Percentiles rank a stretch among this genome's conserved stretches.
Conservation (phyloP, 2,888 invertebrate genomes). For the Limnephilus marmoratus region DNA sequence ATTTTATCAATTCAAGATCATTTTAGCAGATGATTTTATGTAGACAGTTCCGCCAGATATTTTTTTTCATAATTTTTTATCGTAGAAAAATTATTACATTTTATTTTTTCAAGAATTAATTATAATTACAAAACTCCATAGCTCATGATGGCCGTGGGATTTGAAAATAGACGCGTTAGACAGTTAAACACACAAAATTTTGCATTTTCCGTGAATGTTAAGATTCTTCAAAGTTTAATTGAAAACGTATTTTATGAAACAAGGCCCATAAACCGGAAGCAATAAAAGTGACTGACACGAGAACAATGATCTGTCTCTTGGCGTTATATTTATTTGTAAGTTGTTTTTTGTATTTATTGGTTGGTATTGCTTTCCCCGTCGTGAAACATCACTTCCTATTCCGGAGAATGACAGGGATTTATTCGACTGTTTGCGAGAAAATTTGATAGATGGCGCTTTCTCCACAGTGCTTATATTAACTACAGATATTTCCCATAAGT, state of each 20-base stretch:
- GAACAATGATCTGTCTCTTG: constrained; percentile 59
- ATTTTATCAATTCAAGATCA: too few relatives aligned
- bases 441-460: constrained; percentile 22
- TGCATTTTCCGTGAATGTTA: too few relatives aligned
- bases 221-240: too few relatives aligned
- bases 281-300: constrained; percentile 63
- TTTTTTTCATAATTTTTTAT: too few relatives aligned
- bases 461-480: neutral
- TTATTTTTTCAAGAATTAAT: too few relatives aligned
- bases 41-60: too few relatives aligned
- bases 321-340: constrained; percentile 46
- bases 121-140: too few relatives aligned
- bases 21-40: too few relatives aligned
- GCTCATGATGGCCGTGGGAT: too few relatives aligned
- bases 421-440: neutral
- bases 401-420: constrained; percentile 47
- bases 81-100: too few relatives aligned
- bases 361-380: neutral
- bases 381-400: constrained; percentile 48
- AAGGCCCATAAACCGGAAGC: constrained; percentile 53
- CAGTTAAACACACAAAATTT: too few relatives aligned
- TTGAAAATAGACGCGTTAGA: too few relatives aligned
- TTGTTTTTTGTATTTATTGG: constrained; percentile 53
- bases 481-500: neutral
- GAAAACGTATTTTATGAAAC: neutral